Conservation (phyloP, 53 echinoderm and acorn worm species). For the Luidia sarsii region DNA sequence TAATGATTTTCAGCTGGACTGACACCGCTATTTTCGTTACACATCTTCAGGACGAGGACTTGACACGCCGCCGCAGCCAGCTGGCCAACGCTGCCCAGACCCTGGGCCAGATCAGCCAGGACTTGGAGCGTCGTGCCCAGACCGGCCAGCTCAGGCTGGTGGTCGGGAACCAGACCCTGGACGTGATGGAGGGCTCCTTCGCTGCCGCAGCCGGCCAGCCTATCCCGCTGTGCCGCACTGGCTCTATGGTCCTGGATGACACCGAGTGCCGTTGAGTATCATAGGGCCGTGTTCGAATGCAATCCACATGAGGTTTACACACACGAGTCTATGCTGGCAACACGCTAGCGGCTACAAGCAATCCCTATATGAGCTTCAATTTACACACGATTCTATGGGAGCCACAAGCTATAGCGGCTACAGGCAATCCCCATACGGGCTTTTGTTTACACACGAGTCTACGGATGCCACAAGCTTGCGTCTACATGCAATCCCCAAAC, state of each 20-base stretch:
- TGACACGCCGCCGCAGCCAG: not conserved
- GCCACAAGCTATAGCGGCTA: too few species aligned
- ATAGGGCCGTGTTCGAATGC: too few species aligned
- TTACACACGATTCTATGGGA: too few species aligned
- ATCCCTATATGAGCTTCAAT: too few species aligned
- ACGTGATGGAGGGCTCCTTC: constrained; percentile 37
- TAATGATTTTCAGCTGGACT: not conserved
- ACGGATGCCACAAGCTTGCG: too few species aligned
- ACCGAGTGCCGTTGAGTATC: constrained; percentile 30
- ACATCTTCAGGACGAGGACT: not conserved
- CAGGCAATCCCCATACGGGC: too few species aligned
- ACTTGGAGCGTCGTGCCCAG: constrained; percentile 7
- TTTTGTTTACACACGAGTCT: too few species aligned
- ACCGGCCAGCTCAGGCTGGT: constrained; percentile 20
- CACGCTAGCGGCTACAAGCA: too few species aligned
- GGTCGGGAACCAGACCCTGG: constrained; percentile 36
- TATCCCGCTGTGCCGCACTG: constrained; percentile 34
- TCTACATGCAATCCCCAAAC: too few species aligned
- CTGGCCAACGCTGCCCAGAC: constrained; percentile 9
- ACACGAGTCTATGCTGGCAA: too few species aligned
- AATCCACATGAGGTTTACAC: too few species aligned
- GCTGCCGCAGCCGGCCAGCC: not conserved
- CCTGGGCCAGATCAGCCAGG: constrained; percentile 14
- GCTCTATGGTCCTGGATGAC: constrained; percentile 18
- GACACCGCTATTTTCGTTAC: not conserved